Conservation (phyloP, 2,113 vertebrate species). For the Zosterops lateralis region DNA sequence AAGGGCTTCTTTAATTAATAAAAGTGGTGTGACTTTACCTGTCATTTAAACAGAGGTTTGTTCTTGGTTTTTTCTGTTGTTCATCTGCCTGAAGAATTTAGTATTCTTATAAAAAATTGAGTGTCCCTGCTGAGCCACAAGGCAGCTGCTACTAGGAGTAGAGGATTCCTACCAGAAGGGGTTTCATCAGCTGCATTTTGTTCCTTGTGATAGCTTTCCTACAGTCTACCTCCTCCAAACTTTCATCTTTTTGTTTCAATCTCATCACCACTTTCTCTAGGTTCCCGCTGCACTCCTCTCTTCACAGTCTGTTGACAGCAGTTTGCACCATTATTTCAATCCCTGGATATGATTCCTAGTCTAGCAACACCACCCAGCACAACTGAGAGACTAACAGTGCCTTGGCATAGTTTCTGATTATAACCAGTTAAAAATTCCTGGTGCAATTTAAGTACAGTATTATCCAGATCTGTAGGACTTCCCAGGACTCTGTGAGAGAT, state of each 20-base stretch:
- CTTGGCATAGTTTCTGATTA: background rate
- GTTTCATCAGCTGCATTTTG: background rate
- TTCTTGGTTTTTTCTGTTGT: background rate
- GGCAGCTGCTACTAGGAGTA: background rate
- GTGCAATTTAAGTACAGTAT: background rate
- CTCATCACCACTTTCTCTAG: background rate
- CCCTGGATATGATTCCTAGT: background rate
- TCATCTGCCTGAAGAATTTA: background rate
- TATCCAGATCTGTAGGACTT: background rate
- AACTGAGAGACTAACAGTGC: background rate
- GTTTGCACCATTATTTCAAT: background rate
- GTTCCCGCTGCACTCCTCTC: background rate
- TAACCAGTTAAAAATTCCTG: background rate
- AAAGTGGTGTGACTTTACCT: background rate
- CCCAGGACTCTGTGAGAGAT: accelerated
- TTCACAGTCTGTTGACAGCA: background rate
- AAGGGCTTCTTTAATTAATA: background rate
- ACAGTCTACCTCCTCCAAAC: background rate
- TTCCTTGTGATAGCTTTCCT: background rate
- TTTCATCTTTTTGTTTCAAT: background rate
- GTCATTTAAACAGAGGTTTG: background rate
- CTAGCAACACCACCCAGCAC: background rate
- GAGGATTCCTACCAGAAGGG: background rate
- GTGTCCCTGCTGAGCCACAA: background rate
- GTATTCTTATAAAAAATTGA: background rate